Conservation (phyloP, 1,140 invertebrate genomes). For the Lutraria rhynchaena region DNA sequence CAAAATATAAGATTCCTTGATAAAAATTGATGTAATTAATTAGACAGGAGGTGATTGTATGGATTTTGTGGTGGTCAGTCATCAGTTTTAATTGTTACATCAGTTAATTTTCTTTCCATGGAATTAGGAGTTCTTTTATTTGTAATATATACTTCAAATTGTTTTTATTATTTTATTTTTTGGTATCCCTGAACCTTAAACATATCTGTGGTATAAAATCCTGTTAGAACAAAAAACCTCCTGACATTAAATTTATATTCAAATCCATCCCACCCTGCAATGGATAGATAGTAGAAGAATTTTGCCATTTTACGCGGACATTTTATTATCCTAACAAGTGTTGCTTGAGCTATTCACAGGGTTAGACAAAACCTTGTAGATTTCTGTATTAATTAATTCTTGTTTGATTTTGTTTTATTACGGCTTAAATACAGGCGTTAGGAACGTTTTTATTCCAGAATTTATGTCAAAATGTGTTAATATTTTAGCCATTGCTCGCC, state of each 20-base stretch:
- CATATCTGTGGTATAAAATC: no score
- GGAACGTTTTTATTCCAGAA: slow-evolving; percentile 10
- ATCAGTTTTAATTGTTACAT: no score
- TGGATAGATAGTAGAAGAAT: slow-evolving; percentile 20
- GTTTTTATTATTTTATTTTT: no score
- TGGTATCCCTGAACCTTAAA: no score
- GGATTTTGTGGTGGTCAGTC: no score
- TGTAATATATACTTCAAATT: no score
- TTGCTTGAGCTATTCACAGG: slow-evolving; percentile 5
- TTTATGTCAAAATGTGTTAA: slow-evolving; percentile 49
- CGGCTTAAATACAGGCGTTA: slow-evolving; percentile 14
- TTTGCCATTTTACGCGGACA: slow-evolving; percentile 6
- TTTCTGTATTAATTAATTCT: slow-evolving; percentile 59
- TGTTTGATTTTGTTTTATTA: slow-evolving; percentile 57
- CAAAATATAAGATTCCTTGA: no score
- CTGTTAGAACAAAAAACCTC: slow-evolving; percentile 1
- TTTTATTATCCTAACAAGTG: slow-evolving; percentile 41
- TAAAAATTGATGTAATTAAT: no score
- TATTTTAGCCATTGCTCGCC: background rate
- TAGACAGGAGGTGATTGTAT: no score
- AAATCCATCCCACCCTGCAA: slow-evolving; percentile 45
- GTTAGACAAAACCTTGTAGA: slow-evolving; percentile 39
- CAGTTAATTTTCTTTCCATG: no score
- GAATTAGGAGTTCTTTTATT: no score
- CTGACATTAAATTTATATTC: slow-evolving; percentile 5